Base-by-base conservation (phyloP, 2,888 invertebrate genomes). In the Drosophila mulleri region DNA sequence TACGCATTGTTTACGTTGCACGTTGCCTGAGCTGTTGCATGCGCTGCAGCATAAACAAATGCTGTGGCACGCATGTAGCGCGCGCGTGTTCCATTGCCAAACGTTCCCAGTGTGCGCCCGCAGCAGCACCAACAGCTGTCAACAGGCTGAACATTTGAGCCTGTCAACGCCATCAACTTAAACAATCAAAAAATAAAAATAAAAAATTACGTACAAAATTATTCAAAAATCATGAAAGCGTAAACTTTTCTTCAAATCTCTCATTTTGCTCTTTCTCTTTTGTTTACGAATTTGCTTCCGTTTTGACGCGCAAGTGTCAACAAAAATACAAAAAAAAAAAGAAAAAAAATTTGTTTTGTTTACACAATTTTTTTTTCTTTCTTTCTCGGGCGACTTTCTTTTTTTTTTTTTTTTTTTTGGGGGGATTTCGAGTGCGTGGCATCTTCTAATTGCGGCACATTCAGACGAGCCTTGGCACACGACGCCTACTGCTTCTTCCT, bases 151-250 rank as follows among this genome's bases (percentile, higher is more conserved):
- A 29, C 57, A 73, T 76, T 82, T 66, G 54, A 58, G 60, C 73
- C 80, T 80, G 80, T 80, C 83, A 80, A 71, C 83, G 80, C 80
- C 58, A n/a, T 47, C 64, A 63, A 69, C 53, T 78, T 69, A 62
- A 50, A 60, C 60, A 70, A 78, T 72, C 29, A 29, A 8, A 6
- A 29, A 7, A 29, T 35, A 54, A 64, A 26, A 68, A 37, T 52
- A 64, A 26, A 68, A 68, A 20, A 35, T 16, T 23, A 48, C 50
- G 29, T 42, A 29, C 8, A 20, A 50, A 52, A 20, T 54, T 56
- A 60, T 29, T 42, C 45, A 64, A 67, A 72, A 65, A 60, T 66
- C 80, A 62, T 41, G 64, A 45, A 59, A 71, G 26, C 75, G 71
- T 75, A 60, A 82, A 78, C 67, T 73, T 70, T 78, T 77, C 60